phyloP scores from a whole-genome alignment of 1,140 invertebrate species.

The Pantala flavescens region DNA sequence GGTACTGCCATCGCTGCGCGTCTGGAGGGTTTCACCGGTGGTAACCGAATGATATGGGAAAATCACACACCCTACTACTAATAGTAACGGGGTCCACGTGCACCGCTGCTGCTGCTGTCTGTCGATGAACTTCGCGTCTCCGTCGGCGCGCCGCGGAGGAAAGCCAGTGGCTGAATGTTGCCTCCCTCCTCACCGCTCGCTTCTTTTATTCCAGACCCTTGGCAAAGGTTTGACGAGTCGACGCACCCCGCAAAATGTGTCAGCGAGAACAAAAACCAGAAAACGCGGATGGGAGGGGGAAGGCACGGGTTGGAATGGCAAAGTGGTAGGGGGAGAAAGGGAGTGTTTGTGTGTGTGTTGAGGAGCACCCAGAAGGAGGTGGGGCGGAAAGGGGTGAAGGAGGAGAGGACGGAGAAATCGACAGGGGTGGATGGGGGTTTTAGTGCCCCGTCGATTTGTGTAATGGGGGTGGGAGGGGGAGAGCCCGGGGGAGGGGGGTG shows the following conservation, averaged over 20 bases:
- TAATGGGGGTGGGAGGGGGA: not conserved
- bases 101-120: not conserved
- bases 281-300: not conserved
- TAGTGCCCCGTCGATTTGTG: no score
- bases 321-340: not conserved
- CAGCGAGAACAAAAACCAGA: slow-evolving; percentile 5
- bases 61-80: not conserved
- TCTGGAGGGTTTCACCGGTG: not conserved
- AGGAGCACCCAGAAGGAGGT: not conserved
- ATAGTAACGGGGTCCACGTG: not conserved
- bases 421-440: not conserved
- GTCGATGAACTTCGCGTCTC: not conserved
- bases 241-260: not conserved
- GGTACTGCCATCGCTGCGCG: not conserved
- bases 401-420: not conserved
- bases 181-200: not conserved
- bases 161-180: slow-evolving; percentile 4
- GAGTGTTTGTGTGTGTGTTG: not conserved
- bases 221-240: not conserved
- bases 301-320: not conserved
- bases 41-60: not conserved
- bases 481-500: not conserved
- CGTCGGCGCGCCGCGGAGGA: not conserved
- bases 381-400: not conserved
- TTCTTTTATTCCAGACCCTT: slow-evolving; percentile 9